These are phyloP conservation scores for Phaethon lepturus DNA, from an alignment of 2,113 vertebrate genomes.

Conservation along the genomic window DNA sequence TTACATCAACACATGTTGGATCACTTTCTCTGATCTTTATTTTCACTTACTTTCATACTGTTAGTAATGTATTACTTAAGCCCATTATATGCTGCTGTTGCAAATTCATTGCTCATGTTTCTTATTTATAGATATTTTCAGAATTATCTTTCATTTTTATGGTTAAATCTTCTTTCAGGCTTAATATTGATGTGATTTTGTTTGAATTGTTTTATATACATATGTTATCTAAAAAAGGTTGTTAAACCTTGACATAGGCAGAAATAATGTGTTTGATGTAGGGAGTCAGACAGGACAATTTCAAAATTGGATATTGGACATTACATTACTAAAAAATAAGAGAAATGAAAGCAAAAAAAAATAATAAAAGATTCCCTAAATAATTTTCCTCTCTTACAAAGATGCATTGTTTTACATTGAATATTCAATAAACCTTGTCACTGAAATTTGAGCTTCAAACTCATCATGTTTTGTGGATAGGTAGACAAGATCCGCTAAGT, in stretches of 20 bases:
- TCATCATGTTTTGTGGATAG: background rate
- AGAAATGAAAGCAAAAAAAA: background rate
- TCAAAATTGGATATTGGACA: background rate
- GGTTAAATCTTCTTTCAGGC: background rate
- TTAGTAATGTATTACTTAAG: background rate
- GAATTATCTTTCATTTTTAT: background rate
- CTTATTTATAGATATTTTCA: background rate
- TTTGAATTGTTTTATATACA: background rate
- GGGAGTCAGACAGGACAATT: background rate
- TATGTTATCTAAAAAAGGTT: background rate
- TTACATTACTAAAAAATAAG: background rate
- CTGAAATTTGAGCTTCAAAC: background rate
- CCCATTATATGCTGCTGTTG: background rate
- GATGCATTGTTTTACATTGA: background rate
- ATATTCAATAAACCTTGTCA: background rate
- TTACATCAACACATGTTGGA: fast-evolving
- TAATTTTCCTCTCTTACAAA: background rate
- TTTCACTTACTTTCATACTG: background rate
- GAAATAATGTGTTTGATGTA: background rate
- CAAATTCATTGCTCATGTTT: background rate
- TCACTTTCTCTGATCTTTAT: background rate
- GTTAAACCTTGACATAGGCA: background rate
- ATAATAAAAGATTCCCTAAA: background rate
- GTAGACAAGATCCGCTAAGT: background rate
- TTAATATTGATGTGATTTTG: background rate